A percentile compares a stretch with the other conserved stretches of the same genome.
Evolutionary conservation across 2,113 vertebrate genomes (phyloP).

Genomic region (Platycercus adscitus): DNA sequence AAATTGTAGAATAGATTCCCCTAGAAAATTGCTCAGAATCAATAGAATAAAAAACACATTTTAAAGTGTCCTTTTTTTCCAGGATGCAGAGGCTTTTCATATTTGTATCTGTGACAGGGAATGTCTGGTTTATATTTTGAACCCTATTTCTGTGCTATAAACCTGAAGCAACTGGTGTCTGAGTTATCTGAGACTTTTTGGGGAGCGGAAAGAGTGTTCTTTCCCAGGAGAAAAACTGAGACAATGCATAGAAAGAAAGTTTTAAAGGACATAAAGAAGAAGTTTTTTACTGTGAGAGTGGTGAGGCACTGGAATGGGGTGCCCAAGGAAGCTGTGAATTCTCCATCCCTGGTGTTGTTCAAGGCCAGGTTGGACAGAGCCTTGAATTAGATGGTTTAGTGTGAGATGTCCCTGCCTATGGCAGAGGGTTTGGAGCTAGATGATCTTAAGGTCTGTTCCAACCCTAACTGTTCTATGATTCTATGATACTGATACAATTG

Average conservation of each 20-base stretch:
- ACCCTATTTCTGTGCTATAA: background rate
- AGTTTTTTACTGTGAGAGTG: background rate
- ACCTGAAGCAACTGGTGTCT: background rate
- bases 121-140: background rate
- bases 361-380: background rate
- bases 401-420: background rate
- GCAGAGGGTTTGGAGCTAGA: background rate
- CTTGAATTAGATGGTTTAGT: background rate
- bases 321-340: background rate
- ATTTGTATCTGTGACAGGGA: background rate
- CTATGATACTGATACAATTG: background rate
- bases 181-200: background rate
- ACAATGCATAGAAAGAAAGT: background rate
- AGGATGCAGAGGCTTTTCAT: background rate
- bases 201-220: rapidly evolving
- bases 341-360: background rate
- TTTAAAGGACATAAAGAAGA: background rate
- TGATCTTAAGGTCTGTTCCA: background rate
- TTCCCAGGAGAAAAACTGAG: background rate
- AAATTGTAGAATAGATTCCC: background rate
- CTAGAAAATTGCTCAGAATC: background rate
- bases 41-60: background rate
- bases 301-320: background rate
- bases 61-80: background rate
- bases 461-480: background rate